A percentile compares a stretch with the other conserved stretches of the same genome.
These are phyloP conservation scores for Aphaenogaster ashmeadi DNA, from an alignment of 1,140 invertebrate species.

Conservation along the genomic window DNA sequence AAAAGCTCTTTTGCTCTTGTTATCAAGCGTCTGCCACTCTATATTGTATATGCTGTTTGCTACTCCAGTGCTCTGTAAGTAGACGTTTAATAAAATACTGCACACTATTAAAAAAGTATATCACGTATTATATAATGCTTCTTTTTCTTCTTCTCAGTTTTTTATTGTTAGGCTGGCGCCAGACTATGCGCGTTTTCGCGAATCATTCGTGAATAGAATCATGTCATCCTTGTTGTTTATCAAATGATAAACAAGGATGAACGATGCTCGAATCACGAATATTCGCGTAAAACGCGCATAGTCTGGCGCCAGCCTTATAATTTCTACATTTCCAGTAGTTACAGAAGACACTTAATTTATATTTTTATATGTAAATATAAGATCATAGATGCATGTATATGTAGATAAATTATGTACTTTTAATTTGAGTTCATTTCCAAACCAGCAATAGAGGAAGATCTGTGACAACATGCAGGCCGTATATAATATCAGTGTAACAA, in stretches of 20 bases:
- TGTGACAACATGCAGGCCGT: conserved; percentile 68
- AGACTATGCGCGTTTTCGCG: no score
- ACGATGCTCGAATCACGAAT: no score
- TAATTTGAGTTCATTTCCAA: conserved; percentile 87
- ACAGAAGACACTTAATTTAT: neutral
- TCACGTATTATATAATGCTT: neutral
- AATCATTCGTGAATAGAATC: no score
- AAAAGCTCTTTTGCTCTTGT: conserved; percentile 54
- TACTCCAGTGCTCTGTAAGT: conserved; percentile 54
- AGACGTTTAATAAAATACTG: neutral
- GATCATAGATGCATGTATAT: neutral
- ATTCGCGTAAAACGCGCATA: no score
- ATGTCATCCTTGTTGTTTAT: no score
- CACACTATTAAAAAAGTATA: neutral
- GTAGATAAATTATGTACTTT: conserved; percentile 78
- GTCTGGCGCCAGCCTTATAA: neutral
- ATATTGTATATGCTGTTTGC: conserved; percentile 60
- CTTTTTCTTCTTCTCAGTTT: neutral
- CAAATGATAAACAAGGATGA: no score
- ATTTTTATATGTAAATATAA: neutral
- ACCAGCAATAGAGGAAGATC: conserved; percentile 88
- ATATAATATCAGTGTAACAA: conserved; percentile 59
- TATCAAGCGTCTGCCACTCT: conserved; percentile 62
- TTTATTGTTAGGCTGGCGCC: neutral
- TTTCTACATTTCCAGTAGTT: conserved; percentile 1